phyloP scores from a whole-genome alignment of 30 jellyfish, hydroid and myxozoan species.

The Rhopilema esculentum region DNA sequence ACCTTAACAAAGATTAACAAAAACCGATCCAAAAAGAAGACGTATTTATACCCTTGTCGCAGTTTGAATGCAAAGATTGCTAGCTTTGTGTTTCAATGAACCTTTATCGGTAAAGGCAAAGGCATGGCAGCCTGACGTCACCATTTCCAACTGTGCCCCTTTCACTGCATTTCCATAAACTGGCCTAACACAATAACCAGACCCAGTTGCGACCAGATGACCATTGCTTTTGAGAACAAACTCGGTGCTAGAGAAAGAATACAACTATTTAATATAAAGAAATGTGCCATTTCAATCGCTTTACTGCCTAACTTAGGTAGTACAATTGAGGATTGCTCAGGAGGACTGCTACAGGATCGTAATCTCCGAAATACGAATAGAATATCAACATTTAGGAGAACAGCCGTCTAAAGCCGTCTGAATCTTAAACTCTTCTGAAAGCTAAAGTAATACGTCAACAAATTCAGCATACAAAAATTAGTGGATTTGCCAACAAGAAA shows the following conservation, averaged over 20 bases:
- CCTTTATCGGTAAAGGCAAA: constrained; percentile 84
- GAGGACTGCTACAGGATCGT: no score
- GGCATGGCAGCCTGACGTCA: constrained; percentile 73
- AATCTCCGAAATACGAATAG: no score
- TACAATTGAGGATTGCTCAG: no score
- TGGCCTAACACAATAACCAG: constrained; percentile 81
- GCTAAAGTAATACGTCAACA: no score
- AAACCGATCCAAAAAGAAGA: no score
- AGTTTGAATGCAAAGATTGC: constrained; percentile 84
- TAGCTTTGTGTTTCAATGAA: constrained; percentile 70
- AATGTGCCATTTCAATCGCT: not conserved
- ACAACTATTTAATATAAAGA: not conserved
- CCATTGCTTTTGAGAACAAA: constrained; percentile 78
- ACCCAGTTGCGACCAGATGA: constrained; percentile 50
- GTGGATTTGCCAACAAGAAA: no score
- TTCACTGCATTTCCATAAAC: constrained; percentile 72
- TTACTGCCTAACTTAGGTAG: no score
- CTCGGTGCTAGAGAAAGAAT: constrained; percentile 78
- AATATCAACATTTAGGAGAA: no score
- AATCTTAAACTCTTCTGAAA: no score
- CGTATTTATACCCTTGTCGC: constrained; percentile 58
- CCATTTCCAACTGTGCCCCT: constrained; percentile 76
- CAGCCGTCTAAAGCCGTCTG: no score
- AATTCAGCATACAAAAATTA: no score
- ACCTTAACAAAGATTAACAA: no score